These are phyloP conservation scores for Siderastrea radians DNA, from an alignment of 92 coral and sea anemone species.

Conservation along the genomic window DNA sequence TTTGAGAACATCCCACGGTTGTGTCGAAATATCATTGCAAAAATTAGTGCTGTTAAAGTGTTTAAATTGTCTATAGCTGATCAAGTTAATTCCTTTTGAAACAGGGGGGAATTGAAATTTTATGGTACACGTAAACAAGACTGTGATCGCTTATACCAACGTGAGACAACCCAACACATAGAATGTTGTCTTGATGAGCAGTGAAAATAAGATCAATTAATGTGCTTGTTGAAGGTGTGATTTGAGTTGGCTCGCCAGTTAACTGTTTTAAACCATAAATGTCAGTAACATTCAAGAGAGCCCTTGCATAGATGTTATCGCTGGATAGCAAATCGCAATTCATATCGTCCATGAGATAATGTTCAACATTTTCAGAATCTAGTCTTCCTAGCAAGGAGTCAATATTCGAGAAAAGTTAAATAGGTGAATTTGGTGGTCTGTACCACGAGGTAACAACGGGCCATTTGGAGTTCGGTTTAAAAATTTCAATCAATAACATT, in stretches of 20 bases:
- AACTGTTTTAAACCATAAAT: no score
- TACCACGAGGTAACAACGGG: neutral
- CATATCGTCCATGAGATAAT: slow-evolving; percentile 6
- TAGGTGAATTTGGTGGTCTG: slow-evolving; percentile 7
- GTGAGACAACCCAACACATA: no score
- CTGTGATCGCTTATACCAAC: no score
- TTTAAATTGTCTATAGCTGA: neutral
- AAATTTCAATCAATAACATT: neutral
- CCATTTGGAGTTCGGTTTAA: neutral
- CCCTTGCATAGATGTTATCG: neutral
- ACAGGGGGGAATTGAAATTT: neutral
- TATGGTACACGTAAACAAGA: neutral
- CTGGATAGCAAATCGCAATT: neutral
- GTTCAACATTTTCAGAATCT: neutral
- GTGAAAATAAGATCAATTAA: neutral
- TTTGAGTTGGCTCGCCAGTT: neutral
- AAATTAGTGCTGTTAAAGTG: no score
- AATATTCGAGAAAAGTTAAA: neutral
- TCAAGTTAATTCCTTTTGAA: no score
- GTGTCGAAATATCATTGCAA: no score
- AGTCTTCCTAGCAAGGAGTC: neutral
- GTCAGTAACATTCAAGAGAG: neutral
- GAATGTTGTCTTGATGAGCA: no score
- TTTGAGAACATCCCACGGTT: slow-evolving; percentile 1
- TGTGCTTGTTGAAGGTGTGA: neutral